Base-by-base conservation (phyloP, 2,797 vertebrate genomes). In the Adrianichthys oophorus region DNA sequence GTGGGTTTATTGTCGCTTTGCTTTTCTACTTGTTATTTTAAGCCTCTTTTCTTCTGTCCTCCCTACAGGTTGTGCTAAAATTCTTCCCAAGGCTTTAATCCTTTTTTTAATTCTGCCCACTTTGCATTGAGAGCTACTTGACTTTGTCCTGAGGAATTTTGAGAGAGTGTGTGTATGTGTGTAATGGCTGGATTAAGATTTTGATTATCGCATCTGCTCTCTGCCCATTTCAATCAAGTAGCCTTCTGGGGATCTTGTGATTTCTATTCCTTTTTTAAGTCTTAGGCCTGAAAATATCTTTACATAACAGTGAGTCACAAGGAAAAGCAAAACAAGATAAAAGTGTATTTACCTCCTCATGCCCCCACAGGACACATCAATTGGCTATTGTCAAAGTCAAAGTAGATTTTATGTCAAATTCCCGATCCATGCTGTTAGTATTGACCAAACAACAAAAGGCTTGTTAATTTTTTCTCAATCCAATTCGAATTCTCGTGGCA, bases 321-420 rank as follows among this genome's bases (percentile, higher is more conserved):
- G 60, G 51, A 42, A 72, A 66, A 45, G 29, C 50, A 59, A 67
- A 83, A 67, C 65, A 82, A 74, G 47, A 63, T 32, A 42, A 68
- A 66, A 80, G 59, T 73, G 64, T 66, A 76, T 83, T 75, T 65
- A 67, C 75, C 65, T 60, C 65, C 60, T 68, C 70, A 83, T 72
- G 68, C 75, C 65, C 62, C 65, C 60, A 71, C 70, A 83, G 76
- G 69, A 81, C 29, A 23, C 50, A 59, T 79, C 82, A 82, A 83
- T 80, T 65, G 67, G 67, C 78, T 80, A 65, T 84, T 85, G 87
- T 87, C 83, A 83, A 84, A 82, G 68, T 77, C 82, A 82, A 87
- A 89, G 85, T 87, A 87, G 86, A 87, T 85, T 85, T 83, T 84
- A 87, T 89, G 85, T 90, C 86, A 89, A 89, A 89, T 76, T 85